Conservation (phyloP, 2,113 vertebrate genomes). For the Nymphicus hollandicus region DNA sequence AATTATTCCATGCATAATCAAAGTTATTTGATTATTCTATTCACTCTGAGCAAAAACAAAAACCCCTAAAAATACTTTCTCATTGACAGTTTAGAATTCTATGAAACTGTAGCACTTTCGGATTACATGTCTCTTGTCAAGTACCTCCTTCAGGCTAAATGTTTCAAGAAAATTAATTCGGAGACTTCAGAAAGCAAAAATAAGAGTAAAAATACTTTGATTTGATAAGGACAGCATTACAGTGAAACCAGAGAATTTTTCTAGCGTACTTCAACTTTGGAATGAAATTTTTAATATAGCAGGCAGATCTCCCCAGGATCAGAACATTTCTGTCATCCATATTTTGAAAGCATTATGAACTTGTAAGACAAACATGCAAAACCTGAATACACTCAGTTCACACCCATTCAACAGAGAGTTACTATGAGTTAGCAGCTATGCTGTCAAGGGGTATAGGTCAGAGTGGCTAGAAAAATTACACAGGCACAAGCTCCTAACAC, state of each 20-base stretch:
- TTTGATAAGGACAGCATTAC: background rate
- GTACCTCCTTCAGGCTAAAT: background rate
- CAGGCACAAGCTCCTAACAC: background rate
- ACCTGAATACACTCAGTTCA: background rate
- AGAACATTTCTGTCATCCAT: background rate
- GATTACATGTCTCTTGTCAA: background rate
- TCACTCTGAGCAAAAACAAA: background rate
- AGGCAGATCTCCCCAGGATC: background rate
- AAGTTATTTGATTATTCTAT: background rate
- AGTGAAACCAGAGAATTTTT: background rate
- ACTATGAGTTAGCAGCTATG: fast-evolving
- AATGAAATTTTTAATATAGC: background rate
- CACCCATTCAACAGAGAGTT: fast-evolving
- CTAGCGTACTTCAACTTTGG: fast-evolving
- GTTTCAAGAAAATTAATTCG: background rate
- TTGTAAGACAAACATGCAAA: background rate
- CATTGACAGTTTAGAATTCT: background rate
- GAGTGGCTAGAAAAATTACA: background rate
- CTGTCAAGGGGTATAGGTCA: too few species aligned
- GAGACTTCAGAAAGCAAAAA: background rate
- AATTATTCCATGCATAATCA: background rate
- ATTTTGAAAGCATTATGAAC: background rate
- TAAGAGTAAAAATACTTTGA: background rate
- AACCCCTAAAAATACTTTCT: background rate
- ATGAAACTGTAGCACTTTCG: background rate